Base-by-base conservation (phyloP, 2,888 invertebrate species). In the Serripes groenlandicus region DNA sequence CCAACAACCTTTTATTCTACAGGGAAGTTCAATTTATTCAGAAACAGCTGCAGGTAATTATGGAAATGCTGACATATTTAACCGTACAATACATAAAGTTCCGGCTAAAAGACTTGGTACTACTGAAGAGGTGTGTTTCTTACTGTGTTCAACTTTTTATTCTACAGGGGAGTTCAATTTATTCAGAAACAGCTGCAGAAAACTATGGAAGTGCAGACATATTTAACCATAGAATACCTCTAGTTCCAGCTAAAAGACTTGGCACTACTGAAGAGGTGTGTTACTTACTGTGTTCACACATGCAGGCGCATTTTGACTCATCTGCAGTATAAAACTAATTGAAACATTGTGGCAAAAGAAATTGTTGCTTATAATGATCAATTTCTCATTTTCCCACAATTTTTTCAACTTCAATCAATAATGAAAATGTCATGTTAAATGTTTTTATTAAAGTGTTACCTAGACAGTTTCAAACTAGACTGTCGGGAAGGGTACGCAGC, bases 11-110 rank as follows among this genome's bases (percentile, higher is more conserved):
- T 56, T 11, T 64, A 34, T 30, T 28, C 72, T 86, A 23, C 85
- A 94, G 94, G 94, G 95, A n/a, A 93, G 93, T 75, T 91, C 94
- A 3, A 95, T 95, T 32, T 95, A 94, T 80, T 95, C 95, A 0
- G 93, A 94, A 18, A 95, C 95, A 28, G 95, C 95, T 30, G 95
- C 95, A n/a, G 94, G 92, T 23, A 95, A 95, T 89, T 95, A 95
- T 89, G 92, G 91, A n/a, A 90, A 91, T 54, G 54, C 75, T 21
- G 90, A 93, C 71, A 87, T 95, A 49, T 95, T 95, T 89, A 89
- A 92, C 3, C 56, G 70, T 1, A 85, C 88, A 5, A 91, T 92
- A 32, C 92, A 92, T 3, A 62, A 73, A 9, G 81, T 95, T 49
- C 95, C 95, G 2, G 92, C 95, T 26, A 93, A 94, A 81, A 85